Evolutionary conservation across 2,797 vertebrate species (phyloP).

Genomic region (Muscicapa striata): DNA sequence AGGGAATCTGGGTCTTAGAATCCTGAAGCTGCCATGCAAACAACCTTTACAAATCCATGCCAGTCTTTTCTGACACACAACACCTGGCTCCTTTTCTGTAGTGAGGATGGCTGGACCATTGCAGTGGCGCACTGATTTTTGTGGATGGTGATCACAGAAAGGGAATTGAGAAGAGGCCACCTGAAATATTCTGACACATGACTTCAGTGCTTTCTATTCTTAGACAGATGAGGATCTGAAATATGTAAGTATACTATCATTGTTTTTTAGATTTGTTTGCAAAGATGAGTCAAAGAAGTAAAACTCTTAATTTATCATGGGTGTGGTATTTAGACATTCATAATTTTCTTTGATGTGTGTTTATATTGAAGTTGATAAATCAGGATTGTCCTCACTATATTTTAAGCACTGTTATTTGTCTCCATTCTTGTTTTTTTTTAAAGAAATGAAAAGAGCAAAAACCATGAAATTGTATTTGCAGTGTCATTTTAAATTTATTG

Average conservation of each 20-base stretch:
- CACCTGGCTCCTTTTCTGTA: constrained; percentile 57
- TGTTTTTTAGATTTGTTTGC: neutral
- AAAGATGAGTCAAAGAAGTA: neutral
- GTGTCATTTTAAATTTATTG: constrained; percentile 3
- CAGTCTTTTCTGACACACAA: constrained; percentile 47
- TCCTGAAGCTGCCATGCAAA: neutral
- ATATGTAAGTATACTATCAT: constrained; percentile 47
- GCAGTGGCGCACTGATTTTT: constrained; percentile 45
- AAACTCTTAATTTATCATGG: neutral
- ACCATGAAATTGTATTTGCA: constrained; percentile 2
- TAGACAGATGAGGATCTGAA: constrained; percentile 55
- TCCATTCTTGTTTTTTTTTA: neutral
- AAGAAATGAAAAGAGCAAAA: constrained; percentile 24
- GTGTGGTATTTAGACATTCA: neutral
- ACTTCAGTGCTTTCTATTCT: constrained; percentile 44
- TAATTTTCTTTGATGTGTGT: neutral
- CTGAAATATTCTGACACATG: constrained; percentile 9
- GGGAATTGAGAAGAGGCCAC: constrained; percentile 25
- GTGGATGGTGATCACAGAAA: constrained; percentile 53
- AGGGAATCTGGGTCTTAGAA: neutral
- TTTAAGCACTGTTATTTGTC: neutral
- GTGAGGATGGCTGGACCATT: constrained; percentile 57
- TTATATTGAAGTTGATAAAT: constrained; percentile 9
- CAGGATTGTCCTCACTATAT: neutral
- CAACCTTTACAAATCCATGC: neutral